These are phyloP conservation scores for Potorous gilbertii DNA, from an alignment of 2,797 vertebrate species.

Conservation along the genomic window DNA sequence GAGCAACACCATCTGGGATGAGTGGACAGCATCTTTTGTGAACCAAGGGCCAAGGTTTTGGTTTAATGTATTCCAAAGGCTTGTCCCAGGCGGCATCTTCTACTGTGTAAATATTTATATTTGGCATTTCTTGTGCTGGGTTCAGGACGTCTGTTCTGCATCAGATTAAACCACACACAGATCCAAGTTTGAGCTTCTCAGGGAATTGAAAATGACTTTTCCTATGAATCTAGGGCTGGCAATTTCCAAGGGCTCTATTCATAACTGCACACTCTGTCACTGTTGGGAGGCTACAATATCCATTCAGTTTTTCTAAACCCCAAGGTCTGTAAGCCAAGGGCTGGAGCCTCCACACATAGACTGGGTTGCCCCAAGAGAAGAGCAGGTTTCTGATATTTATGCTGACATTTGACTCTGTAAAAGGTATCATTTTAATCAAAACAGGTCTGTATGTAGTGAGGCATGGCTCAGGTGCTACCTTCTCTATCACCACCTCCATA, in stretches of 20 bases:
- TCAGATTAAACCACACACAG: not conserved
- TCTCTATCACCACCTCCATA: not conserved
- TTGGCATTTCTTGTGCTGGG: not conserved
- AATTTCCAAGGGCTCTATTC: not conserved
- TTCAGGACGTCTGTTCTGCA: fast-evolving
- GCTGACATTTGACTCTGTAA: not conserved
- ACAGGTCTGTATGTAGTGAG: not conserved
- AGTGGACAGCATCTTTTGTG: not conserved
- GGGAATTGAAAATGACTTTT: not conserved
- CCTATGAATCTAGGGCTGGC: not conserved
- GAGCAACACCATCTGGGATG: not conserved
- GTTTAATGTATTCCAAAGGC: not conserved
- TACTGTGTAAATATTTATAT: not conserved
- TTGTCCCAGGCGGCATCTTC: not conserved
- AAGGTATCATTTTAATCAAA: not conserved
- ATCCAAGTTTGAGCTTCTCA: not conserved
- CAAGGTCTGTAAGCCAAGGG: not conserved
- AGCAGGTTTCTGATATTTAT: not conserved
- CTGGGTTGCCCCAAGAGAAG: not conserved
- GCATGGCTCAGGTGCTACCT: not conserved
- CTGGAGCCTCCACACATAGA: not conserved
- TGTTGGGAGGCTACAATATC: not conserved
- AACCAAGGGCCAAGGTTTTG: not conserved
- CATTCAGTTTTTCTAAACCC: not conserved
- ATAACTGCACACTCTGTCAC: not conserved